Evolutionary conservation across 1,140 invertebrate species (phyloP).

Genomic region (Drosophila ambigua): DNA sequence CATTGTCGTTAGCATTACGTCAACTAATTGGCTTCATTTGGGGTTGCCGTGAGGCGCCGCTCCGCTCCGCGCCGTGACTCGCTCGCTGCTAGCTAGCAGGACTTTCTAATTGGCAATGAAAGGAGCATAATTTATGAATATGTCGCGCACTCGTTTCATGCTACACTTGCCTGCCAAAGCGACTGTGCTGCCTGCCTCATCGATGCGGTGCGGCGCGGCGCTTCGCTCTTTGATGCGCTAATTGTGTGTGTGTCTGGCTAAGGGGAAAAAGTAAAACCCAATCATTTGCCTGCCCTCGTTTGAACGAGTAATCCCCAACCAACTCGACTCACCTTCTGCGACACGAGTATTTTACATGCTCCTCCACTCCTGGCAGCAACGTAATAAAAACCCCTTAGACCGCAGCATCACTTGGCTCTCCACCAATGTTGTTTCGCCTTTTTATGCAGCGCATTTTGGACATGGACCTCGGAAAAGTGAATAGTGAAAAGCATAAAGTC

Average conservation of each 20-base stretch:
- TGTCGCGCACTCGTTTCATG: conserved; percentile 70
- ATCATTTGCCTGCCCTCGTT: conserved; percentile 5
- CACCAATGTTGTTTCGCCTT: conserved; percentile 52
- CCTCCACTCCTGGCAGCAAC: conserved; percentile 32
- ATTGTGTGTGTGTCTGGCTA: conserved; percentile 18
- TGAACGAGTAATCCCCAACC: too few species aligned
- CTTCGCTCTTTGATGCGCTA: conserved; percentile 28
- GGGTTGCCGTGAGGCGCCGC: conserved; percentile 65
- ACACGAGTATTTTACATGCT: conserved; percentile 48
- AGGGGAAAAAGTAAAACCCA: not conserved
- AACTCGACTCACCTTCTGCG: not conserved
- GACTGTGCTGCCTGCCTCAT: conserved; percentile 5
- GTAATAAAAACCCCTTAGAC: conserved; percentile 60
- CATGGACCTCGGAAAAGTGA: conserved; percentile 46
- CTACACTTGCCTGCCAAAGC: conserved; percentile 48
- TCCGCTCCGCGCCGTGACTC: conserved; percentile 35
- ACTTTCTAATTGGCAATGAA: conserved; percentile 79
- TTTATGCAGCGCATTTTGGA: conserved; percentile 65
- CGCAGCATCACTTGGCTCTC: conserved; percentile 63
- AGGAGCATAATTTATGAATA: conserved; percentile 77
- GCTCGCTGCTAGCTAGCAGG: conserved; percentile 40
- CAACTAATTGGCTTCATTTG: conserved; percentile 81
- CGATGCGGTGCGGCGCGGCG: not conserved
- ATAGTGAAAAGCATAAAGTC: conserved; percentile 62
- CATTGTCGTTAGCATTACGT: conserved; percentile 75